Conservation (phyloP, 2,888 invertebrate species). For the Dasypogon diadema region DNA sequence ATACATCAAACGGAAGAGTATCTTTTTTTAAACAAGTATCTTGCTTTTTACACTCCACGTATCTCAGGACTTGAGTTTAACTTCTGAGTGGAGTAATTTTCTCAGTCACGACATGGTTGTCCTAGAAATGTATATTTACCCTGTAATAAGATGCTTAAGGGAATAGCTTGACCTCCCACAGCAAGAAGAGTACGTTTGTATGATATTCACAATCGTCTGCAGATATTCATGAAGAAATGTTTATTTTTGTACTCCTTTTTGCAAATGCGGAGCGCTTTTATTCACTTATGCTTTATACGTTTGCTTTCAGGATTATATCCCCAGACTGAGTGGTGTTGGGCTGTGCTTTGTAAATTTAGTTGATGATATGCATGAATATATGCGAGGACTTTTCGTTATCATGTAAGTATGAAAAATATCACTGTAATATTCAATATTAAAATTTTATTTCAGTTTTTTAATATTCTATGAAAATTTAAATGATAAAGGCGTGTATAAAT, state of each 20-base stretch:
- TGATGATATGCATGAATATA: slow-evolving; percentile 77
- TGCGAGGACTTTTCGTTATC: slow-evolving; percentile 74
- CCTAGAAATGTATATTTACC: slow-evolving; percentile 11
- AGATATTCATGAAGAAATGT: background rate
- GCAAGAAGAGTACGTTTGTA: background rate
- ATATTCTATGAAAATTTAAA: no score
- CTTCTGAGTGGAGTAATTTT: no score
- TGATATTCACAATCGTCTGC: background rate
- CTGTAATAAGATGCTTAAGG: background rate
- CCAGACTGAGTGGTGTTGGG: slow-evolving; percentile 72
- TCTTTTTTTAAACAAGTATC: no score
- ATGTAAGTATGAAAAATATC: slow-evolving; percentile 75
- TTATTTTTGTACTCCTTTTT: background rate
- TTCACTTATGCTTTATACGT: no score
- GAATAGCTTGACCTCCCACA: background rate
- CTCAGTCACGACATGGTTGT: background rate
- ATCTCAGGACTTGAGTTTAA: no score
- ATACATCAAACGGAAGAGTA: no score
- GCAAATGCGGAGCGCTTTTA: slow-evolving; percentile 22
- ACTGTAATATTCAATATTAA: background rate
- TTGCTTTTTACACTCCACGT: no score
- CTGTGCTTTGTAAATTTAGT: slow-evolving; percentile 75
- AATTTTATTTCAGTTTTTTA: no score
- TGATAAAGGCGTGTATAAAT: no score
- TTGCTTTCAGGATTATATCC: slow-evolving; percentile 70